Base-by-base conservation (phyloP, 2,113 vertebrate species). In the Xenotilapia leptura region DNA sequence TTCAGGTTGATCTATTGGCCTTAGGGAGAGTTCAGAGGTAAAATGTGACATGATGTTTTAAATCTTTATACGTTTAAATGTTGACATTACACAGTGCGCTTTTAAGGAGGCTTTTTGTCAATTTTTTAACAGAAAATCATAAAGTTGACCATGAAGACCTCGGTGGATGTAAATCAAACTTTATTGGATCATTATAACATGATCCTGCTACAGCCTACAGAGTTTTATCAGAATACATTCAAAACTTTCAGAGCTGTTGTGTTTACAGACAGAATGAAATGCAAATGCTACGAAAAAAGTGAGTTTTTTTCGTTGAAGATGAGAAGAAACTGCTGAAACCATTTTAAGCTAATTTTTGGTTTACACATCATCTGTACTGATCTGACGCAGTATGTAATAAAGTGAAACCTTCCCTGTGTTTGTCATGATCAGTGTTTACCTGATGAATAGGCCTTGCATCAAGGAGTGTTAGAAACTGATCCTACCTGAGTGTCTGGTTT, bases 131-230 rank as follows among this genome's bases (percentile, higher is more conserved):
- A 54, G 5, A 2, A 54, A 54, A 1, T 21, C 51, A 54, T 54
- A 54, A 54, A 54, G 51, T 21, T 54, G 3, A 54, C n/a, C n/a
- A 54, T 4, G 51, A 54, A 54, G 51, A 54, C 1, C 0, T 11
- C 3, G 1, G n/a, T 54, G 51, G 0, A 21, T 54, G 51, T 54
- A 4, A 54, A 54, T 54, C 9, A 2, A 54, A 54, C n/a, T 54
- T 54, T 12, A 21, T 21, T 54, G n/a, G 51, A 54, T 54, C 3
- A 12, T 12, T 12, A 54, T 54, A 21, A 21, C 51, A 21, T 54
- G 51, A 54, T 54, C 51, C 10, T 54, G 5, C 33, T 21, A 53
- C 19, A 53, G 51, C 19, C 5, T 54, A 54, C 51, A 54, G 51
- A 54, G 51, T 4, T 54, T 54, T 12, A 54, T 54, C 51, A 54